A percentile compares a stretch with the other conserved stretches of the same genome.
Evolutionary conservation across 2,797 vertebrate species (phyloP).

Genomic region (Coilia nasus): DNA sequence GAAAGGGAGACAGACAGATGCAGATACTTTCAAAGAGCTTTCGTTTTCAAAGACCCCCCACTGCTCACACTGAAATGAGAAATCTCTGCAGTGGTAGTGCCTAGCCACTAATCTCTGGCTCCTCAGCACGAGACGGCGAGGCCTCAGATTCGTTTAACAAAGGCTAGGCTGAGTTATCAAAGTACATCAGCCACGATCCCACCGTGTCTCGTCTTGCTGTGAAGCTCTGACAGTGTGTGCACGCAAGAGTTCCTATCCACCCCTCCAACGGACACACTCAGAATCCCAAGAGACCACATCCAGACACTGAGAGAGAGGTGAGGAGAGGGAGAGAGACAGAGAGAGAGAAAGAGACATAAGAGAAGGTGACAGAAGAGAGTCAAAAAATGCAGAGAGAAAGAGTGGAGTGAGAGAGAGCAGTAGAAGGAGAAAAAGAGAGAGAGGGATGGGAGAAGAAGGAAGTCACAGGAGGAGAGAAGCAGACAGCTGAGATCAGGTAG

Average conservation of each 20-base stretch:
- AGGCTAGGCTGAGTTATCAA: conserved; percentile 20
- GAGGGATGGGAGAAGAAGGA: too few species aligned
- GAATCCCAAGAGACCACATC: conserved; percentile 12
- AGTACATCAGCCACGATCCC: conserved; percentile 20
- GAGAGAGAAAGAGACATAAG: too few species aligned
- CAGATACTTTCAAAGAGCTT: conserved; percentile 89
- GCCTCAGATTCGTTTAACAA: neutral
- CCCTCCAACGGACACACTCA: neutral
- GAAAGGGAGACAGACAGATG: conserved; percentile 51
- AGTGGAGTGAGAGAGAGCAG: neutral
- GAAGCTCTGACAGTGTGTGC: neutral
- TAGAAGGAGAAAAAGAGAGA: neutral
- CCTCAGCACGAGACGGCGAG: conserved; percentile 50
- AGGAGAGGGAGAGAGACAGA: neutral
- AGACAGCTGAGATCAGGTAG: too few species aligned
- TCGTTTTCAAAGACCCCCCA: conserved; percentile 93
- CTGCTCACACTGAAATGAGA: conserved; percentile 89
- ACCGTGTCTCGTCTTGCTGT: neutral
- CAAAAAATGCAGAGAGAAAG: neutral
- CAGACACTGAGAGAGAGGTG: neutral
- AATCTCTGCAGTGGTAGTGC: conserved; percentile 92
- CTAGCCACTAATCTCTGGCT: conserved; percentile 92
- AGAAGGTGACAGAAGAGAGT: neutral
- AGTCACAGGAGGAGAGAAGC: too few species aligned
- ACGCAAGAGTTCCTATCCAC: neutral